Evolutionary conservation across 2,113 vertebrate species (phyloP).

Genomic region (Nibea albiflora): DNA sequence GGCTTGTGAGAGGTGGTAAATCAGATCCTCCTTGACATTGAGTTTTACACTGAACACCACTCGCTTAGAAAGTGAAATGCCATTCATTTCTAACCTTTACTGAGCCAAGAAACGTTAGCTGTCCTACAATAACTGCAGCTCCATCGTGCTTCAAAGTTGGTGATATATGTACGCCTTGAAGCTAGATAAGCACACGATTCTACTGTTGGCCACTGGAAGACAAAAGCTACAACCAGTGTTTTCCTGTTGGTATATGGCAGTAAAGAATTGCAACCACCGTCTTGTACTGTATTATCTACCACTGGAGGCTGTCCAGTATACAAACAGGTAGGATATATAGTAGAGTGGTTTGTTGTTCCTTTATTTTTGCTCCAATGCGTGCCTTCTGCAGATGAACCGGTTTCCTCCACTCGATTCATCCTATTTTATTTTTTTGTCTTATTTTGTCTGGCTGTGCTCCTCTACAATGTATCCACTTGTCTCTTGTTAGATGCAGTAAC

Average conservation of each 20-base stretch:
- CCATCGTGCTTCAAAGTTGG: neutral
- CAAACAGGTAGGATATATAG: neutral
- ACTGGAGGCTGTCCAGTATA: neutral
- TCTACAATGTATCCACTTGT: neutral
- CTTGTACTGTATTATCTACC: neutral
- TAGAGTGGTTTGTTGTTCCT: neutral
- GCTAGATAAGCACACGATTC: neutral
- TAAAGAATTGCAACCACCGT: neutral
- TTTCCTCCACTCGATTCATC: neutral
- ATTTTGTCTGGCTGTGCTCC: neutral
- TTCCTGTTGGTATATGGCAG: neutral
- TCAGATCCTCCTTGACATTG: neutral
- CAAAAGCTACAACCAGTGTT: neutral
- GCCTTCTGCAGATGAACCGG: neutral
- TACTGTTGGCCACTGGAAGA: neutral
- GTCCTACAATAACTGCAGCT: neutral
- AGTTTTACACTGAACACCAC: neutral
- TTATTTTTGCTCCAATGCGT: neutral
- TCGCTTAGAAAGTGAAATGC: neutral
- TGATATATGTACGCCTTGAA: neutral
- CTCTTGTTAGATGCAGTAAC: conserved; percentile 9
- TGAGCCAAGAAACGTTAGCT: neutral
- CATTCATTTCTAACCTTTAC: neutral
- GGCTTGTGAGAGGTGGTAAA: neutral
- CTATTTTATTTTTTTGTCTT: neutral